Conservation (phyloP, 2,888 invertebrate genomes). For the Oligia latruncula region DNA sequence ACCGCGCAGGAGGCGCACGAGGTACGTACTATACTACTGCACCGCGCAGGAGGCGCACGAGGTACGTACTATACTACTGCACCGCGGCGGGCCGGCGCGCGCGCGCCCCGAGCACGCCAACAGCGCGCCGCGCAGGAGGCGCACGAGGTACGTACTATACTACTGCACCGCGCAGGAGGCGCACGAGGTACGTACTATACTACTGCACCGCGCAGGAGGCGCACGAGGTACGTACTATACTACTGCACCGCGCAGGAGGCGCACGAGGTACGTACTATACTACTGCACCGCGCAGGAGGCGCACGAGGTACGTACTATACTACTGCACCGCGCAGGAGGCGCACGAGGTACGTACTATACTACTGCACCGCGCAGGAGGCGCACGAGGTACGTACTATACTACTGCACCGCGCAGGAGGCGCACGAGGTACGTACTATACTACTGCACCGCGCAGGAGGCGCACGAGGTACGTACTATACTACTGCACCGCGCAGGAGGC, state of each 20-base stretch:
- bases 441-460: constrained; percentile 88
- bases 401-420: constrained; percentile 90
- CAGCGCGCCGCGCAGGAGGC: constrained; percentile 90
- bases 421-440: constrained; percentile 81
- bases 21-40: neutral
- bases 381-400: constrained; percentile 80
- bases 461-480: constrained; percentile 80
- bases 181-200: too few relatives aligned
- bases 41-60: too few relatives aligned
- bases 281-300: constrained; percentile 88
- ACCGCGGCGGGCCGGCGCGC: constrained; percentile 76
- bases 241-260: constrained; percentile 90
- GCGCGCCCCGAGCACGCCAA: constrained; percentile 83
- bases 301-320: constrained; percentile 80
- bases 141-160: constrained; percentile 80
- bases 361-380: constrained; percentile 88
- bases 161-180: too few relatives aligned
- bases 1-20: constrained; percentile 92
- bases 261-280: constrained; percentile 81
- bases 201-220: constrained; percentile 90
- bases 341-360: constrained; percentile 81
- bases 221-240: constrained; percentile 80
- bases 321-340: constrained; percentile 90
- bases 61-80: constrained; percentile 8
- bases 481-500: constrained; percentile 90